Base-by-base conservation (phyloP, 2,797 vertebrate species). In the Phalloptychus januarius region DNA sequence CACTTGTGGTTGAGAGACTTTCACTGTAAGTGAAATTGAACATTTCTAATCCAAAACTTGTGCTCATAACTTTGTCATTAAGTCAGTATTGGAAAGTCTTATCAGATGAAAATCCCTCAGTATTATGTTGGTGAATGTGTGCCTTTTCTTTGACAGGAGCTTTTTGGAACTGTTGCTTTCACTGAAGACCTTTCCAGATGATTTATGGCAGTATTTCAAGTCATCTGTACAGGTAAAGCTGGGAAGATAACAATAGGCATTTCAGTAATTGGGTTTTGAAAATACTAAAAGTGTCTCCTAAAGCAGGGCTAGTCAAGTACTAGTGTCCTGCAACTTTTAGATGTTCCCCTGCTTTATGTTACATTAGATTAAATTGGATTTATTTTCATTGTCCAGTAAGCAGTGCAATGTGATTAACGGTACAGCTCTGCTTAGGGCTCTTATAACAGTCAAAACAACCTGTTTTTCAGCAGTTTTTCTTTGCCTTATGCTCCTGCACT, bases 101-200 rank as follows among this genome's bases (percentile, higher is more conserved):
- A 4, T 28, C 28, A 10, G 1, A 79, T 20, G n/a, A 42, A 11
- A 2, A 2, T 1, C 18, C 7, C 76, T 73, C 13, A 38, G 2
- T 18, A 2, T 71, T 1, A 31, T 71, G 4, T 33, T 54, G 28
- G 23, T 54, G 15, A 45, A 33, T 12, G 0, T 71, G 23, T 80
- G 3, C 50, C 67, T 28, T 31, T 74, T 3, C 12, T 15, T 54
- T 7, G 1, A 56, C 91, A 99, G 98, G 96, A 99, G 97, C 92
- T 99, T 97, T 95, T 95, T 97, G 91, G 97, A 99, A 94, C 96
- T 99, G 90, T 86, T 99, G 52, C 92, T 99, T 4, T 98, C 97
- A 61, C 84, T 98, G 81, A 96, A 96, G 81, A 90, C 97, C 13
- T 86, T 98, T 89, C 96, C 97, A 88, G 94, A 96, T 90, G 93